These are phyloP conservation scores for Athalia rosae DNA, from an alignment of 2,888 invertebrate genomes.

Conservation along the genomic window DNA sequence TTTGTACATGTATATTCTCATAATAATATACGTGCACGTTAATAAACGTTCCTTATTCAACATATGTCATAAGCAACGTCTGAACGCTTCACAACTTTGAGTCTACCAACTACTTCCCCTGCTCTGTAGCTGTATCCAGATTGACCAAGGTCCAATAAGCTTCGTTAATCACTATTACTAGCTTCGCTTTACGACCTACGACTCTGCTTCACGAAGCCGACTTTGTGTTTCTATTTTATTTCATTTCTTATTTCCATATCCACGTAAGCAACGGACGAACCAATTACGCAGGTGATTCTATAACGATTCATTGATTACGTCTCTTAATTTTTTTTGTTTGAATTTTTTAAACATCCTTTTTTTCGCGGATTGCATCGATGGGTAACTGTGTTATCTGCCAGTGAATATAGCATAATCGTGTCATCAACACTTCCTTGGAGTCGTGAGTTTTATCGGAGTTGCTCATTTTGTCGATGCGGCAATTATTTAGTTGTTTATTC, in stretches of 20 bases:
- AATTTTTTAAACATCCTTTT: too few species aligned
- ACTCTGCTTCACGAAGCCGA: neutral
- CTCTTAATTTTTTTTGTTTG: too few species aligned
- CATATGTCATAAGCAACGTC: too few species aligned
- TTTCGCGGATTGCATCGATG: too few species aligned
- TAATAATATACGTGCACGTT: neutral
- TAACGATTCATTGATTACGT: too few species aligned
- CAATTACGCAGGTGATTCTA: neutral
- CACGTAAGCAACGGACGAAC: neutral
- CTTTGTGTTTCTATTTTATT: neutral
- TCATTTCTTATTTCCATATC: neutral
- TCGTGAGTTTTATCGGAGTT: too few species aligned
- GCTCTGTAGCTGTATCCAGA: neutral
- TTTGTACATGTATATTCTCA: neutral
- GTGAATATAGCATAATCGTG: too few species aligned
- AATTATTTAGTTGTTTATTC: too few species aligned
- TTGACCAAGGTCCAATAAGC: constrained; percentile 31
- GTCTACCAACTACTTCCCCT: constrained; percentile 8
- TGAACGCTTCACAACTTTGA: neutral
- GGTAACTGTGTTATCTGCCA: too few species aligned
- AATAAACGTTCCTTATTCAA: too few species aligned
- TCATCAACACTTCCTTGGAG: too few species aligned
- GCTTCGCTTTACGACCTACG: neutral
- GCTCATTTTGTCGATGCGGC: too few species aligned
- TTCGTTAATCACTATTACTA: neutral